Base-by-base conservation (phyloP, 1,140 invertebrate species). In the Atta cephalotes region DNA sequence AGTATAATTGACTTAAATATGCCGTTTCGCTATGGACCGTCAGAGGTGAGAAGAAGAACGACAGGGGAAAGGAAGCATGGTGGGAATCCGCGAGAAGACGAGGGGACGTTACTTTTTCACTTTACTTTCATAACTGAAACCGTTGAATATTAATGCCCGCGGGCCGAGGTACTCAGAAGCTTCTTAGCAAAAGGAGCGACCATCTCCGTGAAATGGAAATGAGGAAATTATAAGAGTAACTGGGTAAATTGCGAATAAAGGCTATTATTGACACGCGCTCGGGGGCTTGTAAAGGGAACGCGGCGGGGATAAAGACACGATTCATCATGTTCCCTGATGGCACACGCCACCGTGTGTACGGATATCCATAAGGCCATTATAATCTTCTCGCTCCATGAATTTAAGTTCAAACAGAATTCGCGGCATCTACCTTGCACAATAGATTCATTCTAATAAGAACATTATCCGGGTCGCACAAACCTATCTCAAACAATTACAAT, bases 101-200 rank as follows among this genome's bases (percentile, higher is more conserved):
- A 78, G 62, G 72, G 49, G 88, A 90, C 91, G 93, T 94, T 94
- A 94, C 93, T 94, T 94, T 94, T 94, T 94, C 94, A 94, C 93
- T 94, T 94, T 94, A 94, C 93, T 94, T 94, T 94, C 93, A 94
- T 94, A 94, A 94, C 94, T 93, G 93, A 93, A 93, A 93, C 91
- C 90, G 94, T 94, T 94, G 94, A 94, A 94, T 94, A 94, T 94
- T 94, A 94, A 94, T 94, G 94, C 88, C 89, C 90, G 91, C 88
- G 87, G 90, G 91, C 89, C 72, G 86, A 89, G 90, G 87, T 87
- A 89, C 89, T 89, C 87, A 85, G 85, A 77, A 92, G 91, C 92
- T 93, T 91, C 90, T 92, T 92, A 93, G 90, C 91, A 66, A 76
- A 74, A 74, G 87, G 84, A 76, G 68, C 85, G 87, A 79, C 87